phyloP scores from a whole-genome alignment of 2,888 invertebrate species.

The Dicyrtomina minuta region DNA sequence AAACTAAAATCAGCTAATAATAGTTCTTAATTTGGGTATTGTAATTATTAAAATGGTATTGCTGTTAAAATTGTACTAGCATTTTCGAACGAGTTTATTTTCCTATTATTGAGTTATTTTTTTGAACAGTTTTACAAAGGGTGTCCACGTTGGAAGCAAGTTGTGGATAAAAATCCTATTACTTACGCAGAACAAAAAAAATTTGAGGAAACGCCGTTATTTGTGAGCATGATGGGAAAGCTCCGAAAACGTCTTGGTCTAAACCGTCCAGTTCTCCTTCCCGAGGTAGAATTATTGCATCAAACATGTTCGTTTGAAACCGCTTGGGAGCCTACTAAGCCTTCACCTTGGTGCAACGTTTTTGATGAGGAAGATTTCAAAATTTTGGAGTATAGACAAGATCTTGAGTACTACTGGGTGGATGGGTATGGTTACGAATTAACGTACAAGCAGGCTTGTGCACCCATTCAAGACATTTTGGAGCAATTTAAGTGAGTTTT shows the following conservation, averaged over 20 bases:
- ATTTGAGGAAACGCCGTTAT: conserved; percentile 45
- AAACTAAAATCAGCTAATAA: conserved; percentile 55
- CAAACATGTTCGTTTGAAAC: conserved; percentile 78
- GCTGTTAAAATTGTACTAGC: not conserved
- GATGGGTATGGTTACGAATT: conserved; percentile 78
- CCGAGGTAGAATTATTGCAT: conserved; percentile 61
- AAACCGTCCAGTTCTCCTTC: conserved; percentile 59
- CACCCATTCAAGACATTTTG: conserved; percentile 70
- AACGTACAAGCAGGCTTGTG: conserved; percentile 74
- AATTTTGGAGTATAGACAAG: conserved; percentile 71
- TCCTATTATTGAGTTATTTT: not conserved
- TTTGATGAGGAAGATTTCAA: conserved; percentile 64
- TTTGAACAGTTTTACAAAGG: conserved; percentile 73
- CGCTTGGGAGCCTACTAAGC: conserved; percentile 66
- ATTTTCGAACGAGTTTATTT: conserved; percentile 17
- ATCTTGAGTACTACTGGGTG: conserved; percentile 77
- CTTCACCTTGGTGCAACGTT: conserved; percentile 78
- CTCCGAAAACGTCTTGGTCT: conserved; percentile 67
- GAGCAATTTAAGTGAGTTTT: conserved; percentile 66
- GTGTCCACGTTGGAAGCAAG: conserved; percentile 69
- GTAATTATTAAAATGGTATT: too few relatives aligned
- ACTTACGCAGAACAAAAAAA: conserved; percentile 49
- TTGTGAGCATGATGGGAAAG: conserved; percentile 54
- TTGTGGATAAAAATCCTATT: conserved; percentile 62
- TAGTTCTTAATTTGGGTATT: too few relatives aligned